phyloP scores from a whole-genome alignment of 2,888 invertebrate genomes.

The Aphidoletes aphidimyza region DNA sequence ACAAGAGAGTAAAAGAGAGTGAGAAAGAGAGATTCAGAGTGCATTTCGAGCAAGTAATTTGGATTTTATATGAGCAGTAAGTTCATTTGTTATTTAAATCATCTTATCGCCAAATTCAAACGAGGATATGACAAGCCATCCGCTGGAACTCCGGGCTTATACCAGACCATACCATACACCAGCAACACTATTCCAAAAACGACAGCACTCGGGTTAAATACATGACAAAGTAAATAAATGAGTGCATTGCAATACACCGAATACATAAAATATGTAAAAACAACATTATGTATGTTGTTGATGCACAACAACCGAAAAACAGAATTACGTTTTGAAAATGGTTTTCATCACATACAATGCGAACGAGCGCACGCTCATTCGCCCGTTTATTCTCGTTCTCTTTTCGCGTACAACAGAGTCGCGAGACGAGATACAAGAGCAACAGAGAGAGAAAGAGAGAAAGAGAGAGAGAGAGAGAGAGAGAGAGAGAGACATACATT shows the following conservation, averaged over 20 bases:
- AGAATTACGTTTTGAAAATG: conserved; percentile 33
- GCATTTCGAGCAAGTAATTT: neutral
- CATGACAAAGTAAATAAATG: conserved; percentile 35
- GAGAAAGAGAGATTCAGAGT: neutral
- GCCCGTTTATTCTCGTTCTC: too few relatives aligned
- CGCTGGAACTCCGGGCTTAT: too few relatives aligned
- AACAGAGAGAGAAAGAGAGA: too few relatives aligned
- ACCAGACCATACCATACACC: neutral
- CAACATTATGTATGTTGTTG: conserved; percentile 39
- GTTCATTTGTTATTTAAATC: conserved; percentile 51
- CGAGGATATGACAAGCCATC: conserved; percentile 13
- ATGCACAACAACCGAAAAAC: conserved; percentile 40
- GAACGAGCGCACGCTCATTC: too few relatives aligned
- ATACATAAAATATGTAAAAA: conserved; percentile 12
- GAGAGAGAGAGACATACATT: too few relatives aligned
- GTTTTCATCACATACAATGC: conserved; percentile 39
- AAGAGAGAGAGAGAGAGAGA: too few relatives aligned
- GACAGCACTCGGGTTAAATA: neutral
- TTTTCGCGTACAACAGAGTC: too few relatives aligned
- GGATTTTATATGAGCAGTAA: conserved; percentile 15
- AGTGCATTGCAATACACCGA: neutral
- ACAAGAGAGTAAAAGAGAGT: neutral
- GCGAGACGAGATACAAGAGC: too few relatives aligned
- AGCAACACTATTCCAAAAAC: neutral
- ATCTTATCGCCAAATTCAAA: conserved; percentile 2